Conservation (phyloP, 2,113 vertebrate species). For the Cervus canadensis region DNA sequence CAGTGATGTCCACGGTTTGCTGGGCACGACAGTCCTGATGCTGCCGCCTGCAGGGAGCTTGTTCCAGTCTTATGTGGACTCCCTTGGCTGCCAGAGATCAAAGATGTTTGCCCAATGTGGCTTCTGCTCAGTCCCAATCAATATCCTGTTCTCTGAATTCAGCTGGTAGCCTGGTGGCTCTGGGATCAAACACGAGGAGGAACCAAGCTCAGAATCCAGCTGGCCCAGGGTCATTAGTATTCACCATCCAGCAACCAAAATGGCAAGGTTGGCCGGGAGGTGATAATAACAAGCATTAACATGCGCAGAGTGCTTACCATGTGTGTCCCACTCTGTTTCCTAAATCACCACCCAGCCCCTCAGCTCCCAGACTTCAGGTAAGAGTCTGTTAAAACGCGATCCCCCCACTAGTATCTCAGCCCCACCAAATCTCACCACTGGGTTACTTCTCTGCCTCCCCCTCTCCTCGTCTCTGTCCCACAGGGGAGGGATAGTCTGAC, state of each 20-base stretch:
- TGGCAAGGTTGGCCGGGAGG: not conserved
- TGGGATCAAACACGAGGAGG: not conserved
- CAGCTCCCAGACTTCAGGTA: not conserved
- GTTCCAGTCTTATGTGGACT: too few species aligned
- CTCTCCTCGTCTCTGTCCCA: not conserved
- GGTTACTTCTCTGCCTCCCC: not conserved
- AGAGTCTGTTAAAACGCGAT: accelerated
- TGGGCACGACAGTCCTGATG: accelerated
- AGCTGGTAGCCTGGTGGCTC: not conserved
- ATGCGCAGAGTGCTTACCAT: not conserved
- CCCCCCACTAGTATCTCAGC: not conserved
- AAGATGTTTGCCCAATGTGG: not conserved
- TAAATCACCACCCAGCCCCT: not conserved
- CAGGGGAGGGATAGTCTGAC: not conserved
- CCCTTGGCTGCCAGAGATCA: not conserved
- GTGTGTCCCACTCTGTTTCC: accelerated
- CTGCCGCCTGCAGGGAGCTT: accelerated
- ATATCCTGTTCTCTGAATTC: not conserved
- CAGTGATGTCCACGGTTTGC: accelerated
- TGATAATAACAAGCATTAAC: not conserved
- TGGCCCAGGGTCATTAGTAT: not conserved
- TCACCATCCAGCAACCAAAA: not conserved
- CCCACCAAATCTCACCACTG: not conserved
- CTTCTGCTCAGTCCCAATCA: not conserved
- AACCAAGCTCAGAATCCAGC: not conserved